A percentile compares a stretch with the other conserved stretches of the same genome.
phyloP scores from a whole-genome alignment of 35 echinoderm and acorn worm species.

The Nesometra sesokonis region DNA sequence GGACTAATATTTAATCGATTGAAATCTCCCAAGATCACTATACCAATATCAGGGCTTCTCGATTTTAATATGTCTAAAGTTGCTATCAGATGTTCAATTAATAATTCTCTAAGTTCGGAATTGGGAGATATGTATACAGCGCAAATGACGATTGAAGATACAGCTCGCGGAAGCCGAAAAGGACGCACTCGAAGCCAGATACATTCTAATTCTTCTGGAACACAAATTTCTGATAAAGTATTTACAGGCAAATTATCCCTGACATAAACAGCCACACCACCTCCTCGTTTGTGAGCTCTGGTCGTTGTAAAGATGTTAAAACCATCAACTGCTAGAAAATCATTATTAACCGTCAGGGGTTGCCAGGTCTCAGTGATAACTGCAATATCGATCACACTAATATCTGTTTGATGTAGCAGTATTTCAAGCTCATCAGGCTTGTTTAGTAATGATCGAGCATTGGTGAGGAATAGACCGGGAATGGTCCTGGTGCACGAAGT shows the following conservation, averaged over 20 bases:
- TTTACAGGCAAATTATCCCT: constrained; percentile 12
- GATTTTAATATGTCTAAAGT: no score
- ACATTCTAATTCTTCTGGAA: background rate
- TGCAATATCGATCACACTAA: background rate
- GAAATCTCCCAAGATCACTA: no score
- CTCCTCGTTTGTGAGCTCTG: background rate
- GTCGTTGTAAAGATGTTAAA: constrained; percentile 13
- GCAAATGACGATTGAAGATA: background rate
- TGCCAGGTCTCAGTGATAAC: constrained; percentile 16
- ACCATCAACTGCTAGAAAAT: background rate
- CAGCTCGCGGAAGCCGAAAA: background rate
- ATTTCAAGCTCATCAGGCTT: constrained; percentile 23
- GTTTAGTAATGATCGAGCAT: background rate
- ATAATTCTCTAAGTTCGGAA: no score
- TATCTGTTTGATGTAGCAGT: constrained; percentile 9
- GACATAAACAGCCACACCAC: constrained; percentile 29
- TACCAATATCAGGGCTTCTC: no score
- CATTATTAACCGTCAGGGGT: background rate
- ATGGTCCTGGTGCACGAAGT: background rate
- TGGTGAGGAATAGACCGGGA: constrained; percentile 1
- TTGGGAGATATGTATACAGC: background rate
- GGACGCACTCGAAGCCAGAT: background rate
- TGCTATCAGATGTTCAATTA: no score
- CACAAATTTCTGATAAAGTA: background rate
- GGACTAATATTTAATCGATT: no score